phyloP scores from a whole-genome alignment of 2,797 vertebrate species.

The Eupleurogrammus muticus region DNA sequence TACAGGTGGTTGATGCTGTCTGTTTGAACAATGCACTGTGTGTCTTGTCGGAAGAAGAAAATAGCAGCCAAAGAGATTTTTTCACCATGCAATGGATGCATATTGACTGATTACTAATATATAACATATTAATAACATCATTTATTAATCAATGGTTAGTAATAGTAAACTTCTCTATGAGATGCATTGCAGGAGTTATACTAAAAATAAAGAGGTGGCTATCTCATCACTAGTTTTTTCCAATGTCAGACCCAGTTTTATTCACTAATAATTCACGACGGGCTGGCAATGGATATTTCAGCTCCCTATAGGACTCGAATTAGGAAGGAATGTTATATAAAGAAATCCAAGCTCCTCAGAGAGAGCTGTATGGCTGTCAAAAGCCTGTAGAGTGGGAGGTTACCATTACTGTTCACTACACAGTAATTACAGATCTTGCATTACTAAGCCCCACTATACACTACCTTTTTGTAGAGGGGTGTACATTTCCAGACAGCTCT shows the following conservation, averaged over 20 bases:
- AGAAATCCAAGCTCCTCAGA: slow-evolving; percentile 34
- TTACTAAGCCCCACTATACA: slow-evolving; percentile 42
- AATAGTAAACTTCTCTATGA: not conserved
- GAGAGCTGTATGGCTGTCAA: slow-evolving; percentile 57
- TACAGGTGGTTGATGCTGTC: not conserved
- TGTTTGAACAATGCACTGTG: not conserved
- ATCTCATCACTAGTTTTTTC: slow-evolving; percentile 7
- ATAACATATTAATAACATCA: not conserved
- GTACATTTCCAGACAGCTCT: slow-evolving; percentile 53
- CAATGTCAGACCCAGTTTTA: slow-evolving; percentile 4
- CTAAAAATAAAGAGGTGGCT: not conserved
- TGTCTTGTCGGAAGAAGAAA: not conserved
- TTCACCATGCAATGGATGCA: not conserved
- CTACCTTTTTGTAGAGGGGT: slow-evolving; percentile 48
- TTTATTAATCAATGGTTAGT: not conserved
- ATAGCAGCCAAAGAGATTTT: not conserved
- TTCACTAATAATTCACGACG: slow-evolving; percentile 6
- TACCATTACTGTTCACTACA: slow-evolving; percentile 61
- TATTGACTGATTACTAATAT: not conserved
- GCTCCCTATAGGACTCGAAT: slow-evolving; percentile 19
- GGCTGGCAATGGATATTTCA: not conserved
- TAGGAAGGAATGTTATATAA: slow-evolving; percentile 35
- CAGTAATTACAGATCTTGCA: slow-evolving; percentile 71
- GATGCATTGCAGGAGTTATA: slow-evolving; percentile 9
- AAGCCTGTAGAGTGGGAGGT: slow-evolving; percentile 60